phyloP scores from a whole-genome alignment of 2,113 vertebrate species.

The Thalassoma bifasciatum region DNA sequence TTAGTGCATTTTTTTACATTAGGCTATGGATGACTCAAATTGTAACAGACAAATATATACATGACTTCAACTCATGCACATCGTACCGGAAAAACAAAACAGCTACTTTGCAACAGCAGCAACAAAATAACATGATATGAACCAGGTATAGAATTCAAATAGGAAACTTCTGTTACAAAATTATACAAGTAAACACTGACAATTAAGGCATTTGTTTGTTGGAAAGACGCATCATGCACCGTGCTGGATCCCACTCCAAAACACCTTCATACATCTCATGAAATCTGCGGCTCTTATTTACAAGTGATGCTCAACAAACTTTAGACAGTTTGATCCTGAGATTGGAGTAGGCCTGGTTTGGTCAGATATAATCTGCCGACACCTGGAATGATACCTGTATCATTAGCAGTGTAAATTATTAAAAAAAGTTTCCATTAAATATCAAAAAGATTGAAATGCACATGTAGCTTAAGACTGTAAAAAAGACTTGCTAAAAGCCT shows the following conservation, averaged over 20 bases:
- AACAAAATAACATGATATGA: slow-evolving; percentile 27
- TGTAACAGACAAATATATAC: slow-evolving; percentile 23
- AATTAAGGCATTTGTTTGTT: slow-evolving; percentile 69
- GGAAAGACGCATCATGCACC: slow-evolving; percentile 11
- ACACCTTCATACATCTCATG: not conserved
- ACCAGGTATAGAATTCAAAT: slow-evolving; percentile 25
- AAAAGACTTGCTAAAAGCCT: not conserved
- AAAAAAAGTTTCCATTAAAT: slow-evolving; percentile 5
- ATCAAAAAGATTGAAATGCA: not conserved
- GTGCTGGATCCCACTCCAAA: not conserved
- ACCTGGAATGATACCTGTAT: slow-evolving; percentile 6
- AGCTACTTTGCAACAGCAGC: not conserved
- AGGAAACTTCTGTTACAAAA: slow-evolving; percentile 49
- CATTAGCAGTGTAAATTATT: not conserved
- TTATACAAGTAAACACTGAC: slow-evolving; percentile 51
- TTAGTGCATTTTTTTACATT: slow-evolving; percentile 16
- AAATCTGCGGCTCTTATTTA: not conserved
- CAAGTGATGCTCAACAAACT: slow-evolving; percentile 18
- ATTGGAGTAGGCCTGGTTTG: slow-evolving; percentile 11
- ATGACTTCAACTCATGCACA: slow-evolving; percentile 24
- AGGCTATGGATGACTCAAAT: slow-evolving; percentile 9
- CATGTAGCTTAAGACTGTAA: not conserved
- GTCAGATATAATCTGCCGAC: slow-evolving; percentile 17
- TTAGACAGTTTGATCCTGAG: slow-evolving; percentile 55
- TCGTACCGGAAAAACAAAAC: slow-evolving; percentile 18